Evolutionary conservation across 1,140 invertebrate genomes (phyloP), one percentile per base, ranked within the genome.

Genomic region (Drosophila setifemur): DNA sequence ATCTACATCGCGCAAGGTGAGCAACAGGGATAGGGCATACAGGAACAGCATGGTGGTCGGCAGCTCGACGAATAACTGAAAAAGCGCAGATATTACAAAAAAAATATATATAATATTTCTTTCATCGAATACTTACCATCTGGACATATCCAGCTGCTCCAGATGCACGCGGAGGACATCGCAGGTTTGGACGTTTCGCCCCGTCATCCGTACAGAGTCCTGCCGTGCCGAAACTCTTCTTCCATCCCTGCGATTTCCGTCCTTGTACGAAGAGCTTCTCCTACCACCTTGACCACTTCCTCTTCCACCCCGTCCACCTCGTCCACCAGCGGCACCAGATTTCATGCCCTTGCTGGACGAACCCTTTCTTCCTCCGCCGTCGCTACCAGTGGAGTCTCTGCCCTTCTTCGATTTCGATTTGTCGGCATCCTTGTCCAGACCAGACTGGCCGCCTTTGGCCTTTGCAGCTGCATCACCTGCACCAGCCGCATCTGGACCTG

Each of bases 81-180:
- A 8, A 23, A 23, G 5, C 33, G 6, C 7, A 7, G 11, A 35
- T 14, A 37, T 16, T 9, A 37, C 16, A 16, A 7, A 18, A 23
- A 40, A 4, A 14, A 43, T 11, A 35, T 40, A 39, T 19, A 26
- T 8, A 3, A 37, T 0, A 7, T 6, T 18, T 3, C 33, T 7
- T 37, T 8, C 14, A 8, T 16, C 1, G 2, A 7, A 16, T 12
- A 8, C 33, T 37, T 61, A 83, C 79, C 44, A 23, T 74, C 68
- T 78, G 11, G 14, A 40, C n/a, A 74, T 28, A 44, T 87, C 82
- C 7, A 69, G 76, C 3, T 60, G 14, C 19, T 87, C 82, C 61
- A 87, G 53, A 0, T 77, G 37, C 8, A 52, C 44, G 26, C 82
- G 75, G 18, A 87, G 40, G 11, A 67, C 12, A 53, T 87, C 82